A percentile compares a stretch with the other conserved stretches of the same genome.
Evolutionary conservation across 2,797 vertebrate genomes (phyloP).

Genomic region (Cichlasoma orientale): DNA sequence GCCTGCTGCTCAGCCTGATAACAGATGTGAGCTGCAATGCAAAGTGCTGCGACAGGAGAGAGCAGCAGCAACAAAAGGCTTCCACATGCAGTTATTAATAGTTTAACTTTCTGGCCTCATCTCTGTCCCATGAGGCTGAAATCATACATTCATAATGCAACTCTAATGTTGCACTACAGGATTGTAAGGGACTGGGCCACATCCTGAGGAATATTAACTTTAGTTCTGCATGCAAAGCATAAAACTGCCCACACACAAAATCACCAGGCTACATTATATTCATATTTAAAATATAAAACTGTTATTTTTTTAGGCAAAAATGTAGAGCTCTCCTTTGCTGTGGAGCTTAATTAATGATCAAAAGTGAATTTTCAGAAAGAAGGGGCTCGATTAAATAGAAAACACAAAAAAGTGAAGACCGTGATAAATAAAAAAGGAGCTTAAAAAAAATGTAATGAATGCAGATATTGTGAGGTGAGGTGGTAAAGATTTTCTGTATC

Average conservation of each 20-base stretch:
- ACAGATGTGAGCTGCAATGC: constrained; percentile 59
- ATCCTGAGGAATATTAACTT: constrained; percentile 17
- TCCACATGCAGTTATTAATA: constrained; percentile 71
- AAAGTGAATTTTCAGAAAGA: background rate
- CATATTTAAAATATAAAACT: too few species aligned
- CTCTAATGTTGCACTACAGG: constrained; percentile 49
- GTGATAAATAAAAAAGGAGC: background rate
- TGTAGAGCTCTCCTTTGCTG: too few species aligned
- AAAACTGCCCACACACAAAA: background rate
- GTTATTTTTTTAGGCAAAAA: too few species aligned
- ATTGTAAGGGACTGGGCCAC: constrained; percentile 5
- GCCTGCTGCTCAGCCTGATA: constrained; percentile 44
- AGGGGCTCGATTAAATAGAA: background rate
- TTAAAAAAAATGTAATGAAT: background rate
- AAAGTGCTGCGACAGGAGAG: constrained; percentile 60
- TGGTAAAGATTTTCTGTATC: background rate
- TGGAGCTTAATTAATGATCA: too few species aligned
- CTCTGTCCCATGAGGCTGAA: constrained; percentile 26
- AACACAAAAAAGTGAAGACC: background rate
- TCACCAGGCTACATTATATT: background rate
- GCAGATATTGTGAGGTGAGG: background rate
- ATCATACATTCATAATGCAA: constrained; percentile 60
- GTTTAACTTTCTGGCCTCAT: constrained; percentile 52
- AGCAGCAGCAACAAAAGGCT: constrained; percentile 44
- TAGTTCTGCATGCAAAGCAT: background rate